Base-by-base conservation (phyloP, 2,113 vertebrate species). In the Notarius quadriscutis region DNA sequence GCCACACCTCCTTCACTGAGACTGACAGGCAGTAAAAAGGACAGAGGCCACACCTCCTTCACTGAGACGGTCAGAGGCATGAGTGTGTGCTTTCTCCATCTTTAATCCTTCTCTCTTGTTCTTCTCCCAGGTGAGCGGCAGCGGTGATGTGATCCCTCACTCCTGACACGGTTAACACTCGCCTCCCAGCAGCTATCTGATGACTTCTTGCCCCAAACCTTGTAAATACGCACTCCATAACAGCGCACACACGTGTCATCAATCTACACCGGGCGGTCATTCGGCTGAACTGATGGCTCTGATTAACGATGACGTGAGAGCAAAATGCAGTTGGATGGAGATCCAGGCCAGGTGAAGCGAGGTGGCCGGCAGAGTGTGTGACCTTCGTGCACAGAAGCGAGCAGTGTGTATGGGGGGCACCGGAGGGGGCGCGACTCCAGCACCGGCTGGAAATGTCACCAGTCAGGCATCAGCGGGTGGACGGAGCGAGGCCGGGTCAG, bases 401-500 rank as follows among this genome's bases (percentile, higher is more conserved):
- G 84, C 25, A 53, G 77, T 22, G 67, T 79, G 58, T 80, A 83
- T 79, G 65, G 85, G 14, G 74, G 84, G 57, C 83, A 84, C 65
- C 51, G 62, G 77, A 69, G 86, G 62, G 79, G 86, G 89, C 67
- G 55, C 62, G 82, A 77, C 81, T 91, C 90, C 80, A 74, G 91
- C 93, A 93, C 94, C 95, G 95, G 94, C 95, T 95, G 95, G 94
- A 95, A 95, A 95, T 95, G 94, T 94, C 95, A 95, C 91, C 89
- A 93, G 92, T 94, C 93, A 92, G 94, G 93, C 94, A 92, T 95
- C 94, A 94, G 91, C 89, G 90, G 94, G 93, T 92, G 93, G 89
- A 93, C 93, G 92, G 93, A 93, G 93, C 93, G 93, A 93, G 95
- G 95, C 93, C 92, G 93, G 95, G 94, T 94, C 93, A 93, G 94